A percentile compares a stretch with the other conserved stretches of the same genome.
Evolutionary conservation across 2,888 invertebrate genomes (phyloP).

Genomic region (Cacoxenus indagator): DNA sequence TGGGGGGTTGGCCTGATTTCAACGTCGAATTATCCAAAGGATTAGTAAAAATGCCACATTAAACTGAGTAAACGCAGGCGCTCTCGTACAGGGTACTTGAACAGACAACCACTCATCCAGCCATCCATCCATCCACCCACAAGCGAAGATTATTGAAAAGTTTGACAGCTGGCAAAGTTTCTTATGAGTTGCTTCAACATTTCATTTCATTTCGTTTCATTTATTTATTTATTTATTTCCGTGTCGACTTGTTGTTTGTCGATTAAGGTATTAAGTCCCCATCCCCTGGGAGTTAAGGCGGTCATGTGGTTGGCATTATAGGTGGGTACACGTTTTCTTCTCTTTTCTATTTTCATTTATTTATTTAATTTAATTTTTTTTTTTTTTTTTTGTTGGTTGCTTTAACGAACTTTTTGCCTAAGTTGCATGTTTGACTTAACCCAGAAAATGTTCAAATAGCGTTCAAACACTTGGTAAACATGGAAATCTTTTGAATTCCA

Average conservation of each 20-base stretch:
- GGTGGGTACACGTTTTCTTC: no score
- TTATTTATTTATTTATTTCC: conserved; percentile 3
- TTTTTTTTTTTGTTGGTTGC: conserved; percentile 36
- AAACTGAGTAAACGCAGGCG: conserved; percentile 40
- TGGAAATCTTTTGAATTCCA: not conserved
- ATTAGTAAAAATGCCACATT: conserved; percentile 51
- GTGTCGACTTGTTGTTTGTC: not conserved
- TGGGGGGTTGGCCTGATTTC: not conserved
- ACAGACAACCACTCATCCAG: not conserved
- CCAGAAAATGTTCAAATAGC: not conserved
- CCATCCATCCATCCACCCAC: not conserved
- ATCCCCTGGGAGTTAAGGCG: no score
- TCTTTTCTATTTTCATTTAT: no score
- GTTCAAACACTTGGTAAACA: not conserved
- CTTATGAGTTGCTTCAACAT: not conserved
- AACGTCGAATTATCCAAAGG: conserved; percentile 41
- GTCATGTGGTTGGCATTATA: no score
- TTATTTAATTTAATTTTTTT: no score
- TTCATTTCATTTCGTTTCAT: not conserved
- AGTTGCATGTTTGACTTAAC: not conserved
- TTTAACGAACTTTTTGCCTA: not conserved
- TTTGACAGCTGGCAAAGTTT: conserved; percentile 21
- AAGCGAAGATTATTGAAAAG: conserved; percentile 1
- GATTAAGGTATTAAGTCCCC: not conserved
- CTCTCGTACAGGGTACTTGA: not conserved